Percentiles rank a stretch among this genome's conserved stretches.
phyloP scores from a whole-genome alignment of 1,140 invertebrate species.

The Papilio polyxenes region DNA sequence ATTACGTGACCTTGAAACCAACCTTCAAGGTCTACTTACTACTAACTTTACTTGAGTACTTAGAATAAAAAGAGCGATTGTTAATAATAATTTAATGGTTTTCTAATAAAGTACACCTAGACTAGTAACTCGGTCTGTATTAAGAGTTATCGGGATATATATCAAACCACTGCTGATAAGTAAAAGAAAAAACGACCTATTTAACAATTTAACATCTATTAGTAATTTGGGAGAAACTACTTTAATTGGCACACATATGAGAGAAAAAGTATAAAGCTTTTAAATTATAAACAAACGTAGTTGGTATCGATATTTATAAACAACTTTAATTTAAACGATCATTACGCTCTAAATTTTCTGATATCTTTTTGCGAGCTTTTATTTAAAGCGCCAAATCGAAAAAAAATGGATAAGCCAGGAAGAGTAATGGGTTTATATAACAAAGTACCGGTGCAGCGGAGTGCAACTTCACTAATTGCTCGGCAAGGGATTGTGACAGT shows the following conservation, averaged over 20 bases:
- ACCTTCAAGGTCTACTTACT: neutral
- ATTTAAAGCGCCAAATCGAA: constrained; percentile 24
- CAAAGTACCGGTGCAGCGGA: constrained; percentile 52
- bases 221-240: no score
- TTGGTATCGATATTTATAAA: neutral
- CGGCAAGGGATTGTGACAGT: constrained; percentile 60
- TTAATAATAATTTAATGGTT: no score
- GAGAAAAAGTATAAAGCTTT: no score
- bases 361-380: constrained; percentile 24
- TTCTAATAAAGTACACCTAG: no score
- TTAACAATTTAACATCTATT: no score
- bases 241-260: no score
- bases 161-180: no score
- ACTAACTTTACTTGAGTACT: neutral
- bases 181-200: no score
- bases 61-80: no score
- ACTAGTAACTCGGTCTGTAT: no score
- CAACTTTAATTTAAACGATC: constrained; percentile 1
- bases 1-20: neutral
- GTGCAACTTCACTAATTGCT: constrained; percentile 72
- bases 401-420: constrained; percentile 31
- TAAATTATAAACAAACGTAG: no score
- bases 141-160: no score
- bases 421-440: constrained; percentile 36
- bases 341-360: constrained; percentile 15